phyloP scores from a whole-genome alignment of 2,888 invertebrate species.

The Andrena flavipes region DNA sequence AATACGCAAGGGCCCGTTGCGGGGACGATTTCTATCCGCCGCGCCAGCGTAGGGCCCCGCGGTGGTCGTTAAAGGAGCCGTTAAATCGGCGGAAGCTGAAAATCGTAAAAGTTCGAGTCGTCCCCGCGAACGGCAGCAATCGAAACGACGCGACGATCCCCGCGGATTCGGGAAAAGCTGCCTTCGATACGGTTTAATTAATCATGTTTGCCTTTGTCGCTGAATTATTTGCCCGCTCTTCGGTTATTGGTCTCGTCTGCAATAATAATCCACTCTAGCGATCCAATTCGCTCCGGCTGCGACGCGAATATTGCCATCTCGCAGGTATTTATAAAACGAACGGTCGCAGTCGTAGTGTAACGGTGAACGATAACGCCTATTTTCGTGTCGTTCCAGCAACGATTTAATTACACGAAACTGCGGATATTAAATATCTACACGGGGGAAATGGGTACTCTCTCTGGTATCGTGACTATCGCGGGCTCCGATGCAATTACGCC shows the following conservation, averaged over 20 bases:
- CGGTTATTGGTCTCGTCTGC: constrained; percentile 34
- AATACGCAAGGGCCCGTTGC: constrained; percentile 73
- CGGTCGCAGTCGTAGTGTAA: neutral
- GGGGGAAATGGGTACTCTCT: constrained; percentile 11
- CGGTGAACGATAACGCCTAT: neutral
- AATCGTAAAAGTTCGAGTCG: constrained; percentile 78
- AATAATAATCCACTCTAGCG: constrained; percentile 15
- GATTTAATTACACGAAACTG: constrained; percentile 27
- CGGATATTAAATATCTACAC: constrained; percentile 30
- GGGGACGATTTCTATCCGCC: constrained; percentile 41
- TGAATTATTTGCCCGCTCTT: constrained; percentile 27
- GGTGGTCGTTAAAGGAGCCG: constrained; percentile 82
- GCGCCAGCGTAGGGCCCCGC: constrained; percentile 74
- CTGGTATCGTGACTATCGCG: neutral
- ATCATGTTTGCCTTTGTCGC: constrained; percentile 38
- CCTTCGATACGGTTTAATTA: constrained; percentile 49
- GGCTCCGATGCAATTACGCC: constrained; percentile 23
- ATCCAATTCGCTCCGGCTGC: neutral
- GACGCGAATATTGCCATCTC: neutral
- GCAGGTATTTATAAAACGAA: constrained; percentile 17
- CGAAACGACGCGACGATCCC: constrained; percentile 2
- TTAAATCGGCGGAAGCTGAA: constrained; percentile 82
- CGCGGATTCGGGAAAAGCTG: constrained; percentile 14
- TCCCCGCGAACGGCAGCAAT: constrained; percentile 10
- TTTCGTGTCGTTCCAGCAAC: constrained; percentile 5